A percentile compares a stretch with the other conserved stretches of the same genome.
These are phyloP conservation scores for Brachionus koreanus DNA, from an alignment of 1,140 invertebrate genomes.

Conservation along the genomic window DNA sequence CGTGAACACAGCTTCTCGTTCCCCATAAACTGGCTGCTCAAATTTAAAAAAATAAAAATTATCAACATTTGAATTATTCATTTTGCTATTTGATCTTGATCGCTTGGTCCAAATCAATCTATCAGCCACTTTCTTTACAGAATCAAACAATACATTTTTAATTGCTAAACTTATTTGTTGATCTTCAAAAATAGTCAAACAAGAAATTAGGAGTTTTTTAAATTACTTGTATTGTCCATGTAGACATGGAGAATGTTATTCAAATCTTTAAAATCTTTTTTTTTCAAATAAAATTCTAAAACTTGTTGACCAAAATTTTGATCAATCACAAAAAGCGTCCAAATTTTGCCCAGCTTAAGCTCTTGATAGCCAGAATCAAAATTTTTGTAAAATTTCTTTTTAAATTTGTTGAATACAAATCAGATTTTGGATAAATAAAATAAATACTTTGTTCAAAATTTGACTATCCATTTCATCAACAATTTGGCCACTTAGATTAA, in stretches of 20 bases:
- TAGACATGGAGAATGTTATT: constrained; percentile 74
- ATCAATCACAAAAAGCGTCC: constrained; percentile 79
- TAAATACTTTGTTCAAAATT: constrained; percentile 17
- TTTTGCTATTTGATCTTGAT: neutral
- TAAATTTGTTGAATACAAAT: neutral
- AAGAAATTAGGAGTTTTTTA: neutral
- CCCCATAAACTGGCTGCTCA: constrained; percentile 48
- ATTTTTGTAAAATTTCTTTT: constrained; percentile 22
- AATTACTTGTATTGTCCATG: constrained; percentile 84
- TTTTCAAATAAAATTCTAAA: neutral
- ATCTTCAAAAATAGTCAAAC: constrained; percentile 64
- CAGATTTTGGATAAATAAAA: neutral
- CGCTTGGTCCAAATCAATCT: constrained; percentile 45
- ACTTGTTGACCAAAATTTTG: constrained; percentile 50
- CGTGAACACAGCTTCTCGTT: constrained; percentile 78
- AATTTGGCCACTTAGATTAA: neutral
- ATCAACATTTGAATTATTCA: neutral
- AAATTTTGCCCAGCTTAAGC: constrained; percentile 67
- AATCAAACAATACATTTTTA: constrained; percentile 72
- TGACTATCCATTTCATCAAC: constrained; percentile 15
- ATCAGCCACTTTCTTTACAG: constrained; percentile 65
- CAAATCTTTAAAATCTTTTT: neutral
- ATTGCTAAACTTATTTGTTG: constrained; percentile 81
- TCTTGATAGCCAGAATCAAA: neutral
- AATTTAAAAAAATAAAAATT: constrained; percentile 41